Percentiles rank a stretch among this genome's conserved stretches.
phyloP scores from a whole-genome alignment of 2,888 invertebrate species.

The Coremacera marginata region DNA sequence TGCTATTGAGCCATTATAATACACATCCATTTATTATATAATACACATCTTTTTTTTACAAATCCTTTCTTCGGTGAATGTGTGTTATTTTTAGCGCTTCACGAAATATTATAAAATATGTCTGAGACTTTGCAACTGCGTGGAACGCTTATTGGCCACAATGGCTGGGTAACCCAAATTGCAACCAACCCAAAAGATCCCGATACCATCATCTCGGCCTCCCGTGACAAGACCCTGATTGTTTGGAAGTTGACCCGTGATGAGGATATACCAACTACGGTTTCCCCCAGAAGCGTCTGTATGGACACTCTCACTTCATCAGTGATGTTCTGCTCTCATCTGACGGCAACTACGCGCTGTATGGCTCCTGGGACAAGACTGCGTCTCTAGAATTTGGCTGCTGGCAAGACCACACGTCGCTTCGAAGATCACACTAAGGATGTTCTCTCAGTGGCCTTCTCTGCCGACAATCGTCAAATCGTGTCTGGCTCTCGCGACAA shows the following conservation, averaged over 20 bases:
- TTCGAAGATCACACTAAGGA: conserved; percentile 99
- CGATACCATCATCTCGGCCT: conserved; percentile 96
- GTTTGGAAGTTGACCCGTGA: conserved; percentile 98
- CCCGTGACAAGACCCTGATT: conserved; percentile 94
- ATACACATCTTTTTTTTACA: conserved; percentile 57
- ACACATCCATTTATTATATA: no score
- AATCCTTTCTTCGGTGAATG: conserved; percentile 52
- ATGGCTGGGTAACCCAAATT: conserved; percentile 99
- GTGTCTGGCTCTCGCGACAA: conserved; percentile 99
- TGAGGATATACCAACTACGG: conserved; percentile 96
- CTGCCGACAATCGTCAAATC: conserved; percentile 99
- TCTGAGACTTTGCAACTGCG: conserved; percentile 93
- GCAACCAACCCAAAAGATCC: no score
- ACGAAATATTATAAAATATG: conserved; percentile 71
- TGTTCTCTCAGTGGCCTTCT: conserved; percentile 99
- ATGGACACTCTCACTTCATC: conserved; percentile 98
- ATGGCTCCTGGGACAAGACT: conserved; percentile 99
- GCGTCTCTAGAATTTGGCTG: no score
- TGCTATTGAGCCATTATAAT: no score
- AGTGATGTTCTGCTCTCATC: conserved; percentile 99
- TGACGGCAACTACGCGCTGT: conserved; percentile 99
- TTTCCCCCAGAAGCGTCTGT: conserved; percentile 93
- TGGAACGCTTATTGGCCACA: conserved; percentile 96
- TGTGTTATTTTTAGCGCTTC: conserved; percentile 47
- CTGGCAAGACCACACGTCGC: conserved; percentile 94